Evolutionary conservation across 2,113 vertebrate species (phyloP), one percentile per base, ranked within the genome.

Genomic region (Cettia cetti): DNA sequence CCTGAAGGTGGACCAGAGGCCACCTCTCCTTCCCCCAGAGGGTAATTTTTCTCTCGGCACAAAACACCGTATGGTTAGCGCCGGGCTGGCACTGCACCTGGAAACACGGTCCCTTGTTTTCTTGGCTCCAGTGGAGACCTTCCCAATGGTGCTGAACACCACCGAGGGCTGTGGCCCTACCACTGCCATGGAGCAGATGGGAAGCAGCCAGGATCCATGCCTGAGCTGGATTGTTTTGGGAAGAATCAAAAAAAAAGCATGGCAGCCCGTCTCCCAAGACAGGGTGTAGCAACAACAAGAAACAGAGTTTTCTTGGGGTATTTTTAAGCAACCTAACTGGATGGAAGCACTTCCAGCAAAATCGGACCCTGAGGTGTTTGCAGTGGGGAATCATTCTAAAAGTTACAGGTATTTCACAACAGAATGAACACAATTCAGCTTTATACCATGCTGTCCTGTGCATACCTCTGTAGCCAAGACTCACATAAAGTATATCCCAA

Each of bases 1-100:
- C 92, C 93, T 75, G 92, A 90, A 93, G 90, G 94, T 93, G 90
- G 90, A 89, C 72, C 22, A 0, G 77, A 89, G 92, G 93, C 88
- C 93, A 65, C 76, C 61, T 82, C 65, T 86, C 75, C 79, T 79
- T 81, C 68, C 72, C 86, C 68, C 27, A 4, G 61, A 77, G 68
- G 64, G 72, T 90, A 21, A 39, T 42, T 64, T 64, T 68, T 83
- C 53, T 77, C 80, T 61, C 1, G 1, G 75, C 33, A 19, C 39
- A 59, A 35, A 72, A 50, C 3, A 1, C 60, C 7, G 8, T 57
- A 66, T 42, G 65, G 85, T 47, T 11, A 83, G 64, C 17, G 7
- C 80, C 0, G 0, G 61, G 49, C 76, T 83, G 68, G 70, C 49
- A 11, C 6, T 6, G 69, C 75, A 30, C 3, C 0, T 56, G 87